Conservation (phyloP, 2,113 vertebrate genomes). For the Calidris pugnax region DNA sequence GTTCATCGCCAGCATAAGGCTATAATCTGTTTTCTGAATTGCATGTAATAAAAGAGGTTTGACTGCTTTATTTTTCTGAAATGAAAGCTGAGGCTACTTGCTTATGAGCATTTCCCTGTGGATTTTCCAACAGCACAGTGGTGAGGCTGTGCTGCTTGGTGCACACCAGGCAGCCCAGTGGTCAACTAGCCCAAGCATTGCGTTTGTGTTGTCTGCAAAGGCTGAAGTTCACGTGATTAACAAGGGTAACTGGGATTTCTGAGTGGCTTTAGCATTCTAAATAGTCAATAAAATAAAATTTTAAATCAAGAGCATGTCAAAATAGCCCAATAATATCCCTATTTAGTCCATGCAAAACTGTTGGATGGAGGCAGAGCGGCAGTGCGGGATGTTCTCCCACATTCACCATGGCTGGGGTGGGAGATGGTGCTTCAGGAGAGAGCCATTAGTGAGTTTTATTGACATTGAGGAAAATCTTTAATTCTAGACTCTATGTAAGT, state of each 20-base stretch:
- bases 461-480: not conserved
- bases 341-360: not conserved
- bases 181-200: not conserved
- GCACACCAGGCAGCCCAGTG: not conserved
- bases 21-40: not conserved
- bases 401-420: not conserved
- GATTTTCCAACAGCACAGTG: not conserved
- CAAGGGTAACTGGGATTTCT: not conserved
- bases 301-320: accelerated
- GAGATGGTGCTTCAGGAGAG: not conserved
- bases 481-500: not conserved
- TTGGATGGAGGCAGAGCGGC: not conserved
- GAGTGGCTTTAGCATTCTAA: not conserved
- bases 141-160: too few relatives aligned
- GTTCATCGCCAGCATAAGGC: not conserved
- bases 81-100: not conserved
- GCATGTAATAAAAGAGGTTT: not conserved
- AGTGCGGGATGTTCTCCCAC: not conserved
- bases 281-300: not conserved
- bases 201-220: not conserved
- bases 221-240: not conserved
- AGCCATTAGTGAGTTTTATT: not conserved
- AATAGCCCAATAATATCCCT: not conserved
- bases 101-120: not conserved
- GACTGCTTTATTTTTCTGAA: not conserved